Evolutionary conservation across 2,888 invertebrate genomes (phyloP).

Genomic region (Mythimna pallens): DNA sequence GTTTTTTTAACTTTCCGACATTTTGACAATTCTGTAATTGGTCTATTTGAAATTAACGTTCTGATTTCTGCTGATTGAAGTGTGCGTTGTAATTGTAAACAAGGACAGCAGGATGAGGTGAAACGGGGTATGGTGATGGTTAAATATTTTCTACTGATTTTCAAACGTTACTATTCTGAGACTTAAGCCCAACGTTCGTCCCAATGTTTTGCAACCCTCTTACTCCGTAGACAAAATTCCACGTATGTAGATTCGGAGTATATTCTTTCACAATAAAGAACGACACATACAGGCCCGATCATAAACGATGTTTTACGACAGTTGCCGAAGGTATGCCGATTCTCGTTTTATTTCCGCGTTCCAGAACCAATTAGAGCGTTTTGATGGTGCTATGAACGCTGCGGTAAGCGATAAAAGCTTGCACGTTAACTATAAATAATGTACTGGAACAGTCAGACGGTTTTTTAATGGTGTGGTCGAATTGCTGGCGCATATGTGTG

Average conservation of each 20-base stretch:
- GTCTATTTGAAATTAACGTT: too few relatives aligned
- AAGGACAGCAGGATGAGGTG: too few relatives aligned
- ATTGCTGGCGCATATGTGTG: not conserved
- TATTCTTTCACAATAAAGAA: conserved; percentile 44
- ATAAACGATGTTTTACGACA: conserved; percentile 59
- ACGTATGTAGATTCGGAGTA: conserved; percentile 16
- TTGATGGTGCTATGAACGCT: conserved; percentile 58
- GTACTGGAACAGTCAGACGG: not conserved
- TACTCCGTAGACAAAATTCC: conserved; percentile 3
- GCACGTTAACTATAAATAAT: conserved; percentile 30
- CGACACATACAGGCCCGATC: conserved; percentile 30
- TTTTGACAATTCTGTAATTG: too few relatives aligned
- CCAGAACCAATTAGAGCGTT: conserved; percentile 58
- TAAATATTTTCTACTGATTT: not conserved
- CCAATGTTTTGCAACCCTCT: not conserved
- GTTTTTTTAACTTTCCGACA: too few relatives aligned
- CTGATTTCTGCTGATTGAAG: too few relatives aligned
- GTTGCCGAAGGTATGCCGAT: conserved; percentile 40
- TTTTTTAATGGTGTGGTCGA: conserved; percentile 13
- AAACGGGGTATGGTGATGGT: too few relatives aligned
- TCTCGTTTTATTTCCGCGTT: conserved; percentile 59
- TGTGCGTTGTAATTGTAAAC: too few relatives aligned
- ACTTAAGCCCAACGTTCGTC: too few relatives aligned
- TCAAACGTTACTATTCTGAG: not conserved
- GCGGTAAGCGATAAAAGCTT: conserved; percentile 37